Evolutionary conservation across 2,888 invertebrate genomes (phyloP).

Genomic region (Mesoligia furuncula): DNA sequence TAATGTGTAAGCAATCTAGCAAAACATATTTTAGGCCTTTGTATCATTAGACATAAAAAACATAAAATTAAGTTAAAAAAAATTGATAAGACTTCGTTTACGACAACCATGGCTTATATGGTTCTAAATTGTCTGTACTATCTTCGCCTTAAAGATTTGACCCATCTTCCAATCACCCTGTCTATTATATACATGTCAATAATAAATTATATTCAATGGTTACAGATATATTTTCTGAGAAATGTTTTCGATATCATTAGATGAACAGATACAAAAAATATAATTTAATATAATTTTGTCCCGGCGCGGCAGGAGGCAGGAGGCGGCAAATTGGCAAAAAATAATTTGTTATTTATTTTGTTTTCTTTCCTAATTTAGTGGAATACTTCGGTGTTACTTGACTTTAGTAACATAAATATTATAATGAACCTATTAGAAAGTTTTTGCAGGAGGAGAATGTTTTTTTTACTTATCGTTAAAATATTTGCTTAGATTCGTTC

Average conservation of each 20-base stretch:
- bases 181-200: not conserved
- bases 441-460: no score
- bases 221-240: constrained; percentile 37
- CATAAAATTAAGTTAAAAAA: no score
- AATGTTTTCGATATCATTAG: constrained; percentile 61
- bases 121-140: no score
- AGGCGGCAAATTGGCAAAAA: constrained; percentile 46
- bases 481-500: not conserved
- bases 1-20: no score
- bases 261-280: constrained; percentile 38
- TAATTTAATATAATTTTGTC: constrained; percentile 56
- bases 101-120: no score
- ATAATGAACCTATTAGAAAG: no score
- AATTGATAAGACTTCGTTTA: no score
- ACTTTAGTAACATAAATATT: not conserved
- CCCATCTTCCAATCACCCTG: no score
- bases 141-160: no score
- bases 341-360: constrained; percentile 4
- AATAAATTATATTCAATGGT: constrained; percentile 19
- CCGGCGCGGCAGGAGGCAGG: constrained; percentile 32
- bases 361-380: constrained; percentile 16
- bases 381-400: constrained; percentile 3
- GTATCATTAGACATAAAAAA: no score
- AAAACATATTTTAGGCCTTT: no score
- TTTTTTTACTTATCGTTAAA: not conserved